Conservation (phyloP, 1,140 invertebrate species). For the Zelostemma sp. region DNA sequence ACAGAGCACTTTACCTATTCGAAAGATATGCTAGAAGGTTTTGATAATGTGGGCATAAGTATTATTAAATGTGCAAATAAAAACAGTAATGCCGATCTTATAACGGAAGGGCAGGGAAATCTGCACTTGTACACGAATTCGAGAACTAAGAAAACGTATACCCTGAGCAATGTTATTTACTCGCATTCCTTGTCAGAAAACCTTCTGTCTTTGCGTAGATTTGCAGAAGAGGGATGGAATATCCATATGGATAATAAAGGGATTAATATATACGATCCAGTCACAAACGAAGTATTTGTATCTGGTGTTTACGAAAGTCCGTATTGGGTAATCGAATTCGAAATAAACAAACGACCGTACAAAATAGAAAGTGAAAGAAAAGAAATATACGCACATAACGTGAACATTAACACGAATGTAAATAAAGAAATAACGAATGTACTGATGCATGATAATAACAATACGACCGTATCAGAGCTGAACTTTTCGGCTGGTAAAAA, state of each 20-base stretch:
- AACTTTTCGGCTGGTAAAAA: no score
- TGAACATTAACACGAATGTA: no score
- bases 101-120: constrained; percentile 2
- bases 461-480: no score
- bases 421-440: no score
- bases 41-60: not conserved
- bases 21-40: constrained; percentile 4
- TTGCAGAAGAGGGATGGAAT: constrained; percentile 4
- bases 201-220: not conserved
- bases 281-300: constrained; percentile 1
- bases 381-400: no score
- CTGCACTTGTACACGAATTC: no score
- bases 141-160: constrained; percentile 6
- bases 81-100: not conserved
- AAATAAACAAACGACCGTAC: not conserved
- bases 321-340: constrained; percentile 4
- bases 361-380: constrained; percentile 1
- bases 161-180: not conserved
- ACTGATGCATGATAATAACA: no score
- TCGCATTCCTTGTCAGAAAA: constrained; percentile 3
- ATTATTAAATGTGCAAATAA: constrained; percentile 22
- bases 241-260: constrained; percentile 1
- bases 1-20: constrained; percentile 10
- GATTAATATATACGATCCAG: not conserved
- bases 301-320: constrained; percentile 7